phyloP scores from a whole-genome alignment of 2,113 vertebrate species.

The Odontophorus gujanensis region DNA sequence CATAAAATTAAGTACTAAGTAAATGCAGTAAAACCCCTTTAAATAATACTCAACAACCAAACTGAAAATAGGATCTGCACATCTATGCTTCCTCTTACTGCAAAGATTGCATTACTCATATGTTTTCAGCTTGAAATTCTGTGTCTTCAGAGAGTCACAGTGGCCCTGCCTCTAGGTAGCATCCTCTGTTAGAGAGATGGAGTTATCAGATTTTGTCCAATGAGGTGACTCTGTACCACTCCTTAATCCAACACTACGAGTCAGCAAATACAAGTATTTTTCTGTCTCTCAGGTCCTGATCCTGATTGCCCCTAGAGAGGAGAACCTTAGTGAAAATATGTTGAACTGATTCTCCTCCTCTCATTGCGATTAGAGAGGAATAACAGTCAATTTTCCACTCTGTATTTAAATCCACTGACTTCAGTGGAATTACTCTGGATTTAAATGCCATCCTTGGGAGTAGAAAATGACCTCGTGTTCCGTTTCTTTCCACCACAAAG shows the following conservation, averaged over 20 bases:
- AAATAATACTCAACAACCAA: not conserved
- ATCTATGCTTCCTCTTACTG: not conserved
- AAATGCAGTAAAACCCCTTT: not conserved
- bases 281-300: not conserved
- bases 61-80: not conserved
- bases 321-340: not conserved
- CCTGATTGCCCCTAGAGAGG: not conserved
- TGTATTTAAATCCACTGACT: not conserved
- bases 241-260: not conserved
- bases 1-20: not conserved
- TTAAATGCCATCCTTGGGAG: not conserved
- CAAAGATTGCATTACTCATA: not conserved
- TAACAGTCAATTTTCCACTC: not conserved
- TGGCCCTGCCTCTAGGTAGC: not conserved
- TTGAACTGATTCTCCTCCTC: not conserved
- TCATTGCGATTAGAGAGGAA: not conserved
- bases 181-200: not conserved
- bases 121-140: not conserved
- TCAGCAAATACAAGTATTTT: not conserved
- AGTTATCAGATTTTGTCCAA: not conserved
- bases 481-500: constrained; percentile 7
- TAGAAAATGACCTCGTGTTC: constrained; percentile 1
- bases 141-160: not conserved
- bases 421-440: not conserved
- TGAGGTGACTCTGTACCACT: not conserved